Base-by-base conservation (phyloP, 2,888 invertebrate species). In the Neuroscelio doddi region DNA sequence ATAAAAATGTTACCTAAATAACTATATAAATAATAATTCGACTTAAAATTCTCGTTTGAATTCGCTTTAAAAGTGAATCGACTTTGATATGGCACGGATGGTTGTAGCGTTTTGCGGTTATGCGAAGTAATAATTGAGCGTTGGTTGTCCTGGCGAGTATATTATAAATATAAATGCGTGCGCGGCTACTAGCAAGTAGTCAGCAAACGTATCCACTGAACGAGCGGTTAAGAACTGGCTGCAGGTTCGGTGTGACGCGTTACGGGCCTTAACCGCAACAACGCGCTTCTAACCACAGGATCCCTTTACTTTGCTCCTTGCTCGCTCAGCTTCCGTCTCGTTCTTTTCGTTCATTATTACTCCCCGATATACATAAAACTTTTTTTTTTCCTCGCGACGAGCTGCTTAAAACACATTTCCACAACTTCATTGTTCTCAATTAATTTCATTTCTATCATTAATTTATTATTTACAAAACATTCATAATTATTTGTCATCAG, bases 191-290 rank as follows among this genome's bases (percentile, higher is more conserved):
- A 71, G 70, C 67, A 59, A 46, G 57, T 57, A 57, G 50, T 45
- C 46, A 9, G 58, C 58, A 56, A 50, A 59, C 58, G 67, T 68
- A 73, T 71, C 65, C 71, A 53, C 63, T 44, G 64, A 67, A 69
- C 68, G 74, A 76, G 76, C 72, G 76, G 80, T 81, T 80, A 78
- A 80, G 79, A 79, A 78, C 76, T 74, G 77, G 75, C 77, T 78
- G 74, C 73, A 72, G 70, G 68, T 71, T 70, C 71, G 73, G 79
- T 74, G 77, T 72, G 76, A 80, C 79, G 80, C 74, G 78, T 81
- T 81, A 81, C 76, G 71, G 70, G 72, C 75, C 79, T 77, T 76
- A 80, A 81, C 81, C 81, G 80, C 81, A 81, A 80, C 80, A 79
- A 77, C 80, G 78, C 81, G 78, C 77, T 74, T 76, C 72, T 72